Base-by-base conservation (phyloP, 2,797 vertebrate species). In the Danio aesculapii region DNA sequence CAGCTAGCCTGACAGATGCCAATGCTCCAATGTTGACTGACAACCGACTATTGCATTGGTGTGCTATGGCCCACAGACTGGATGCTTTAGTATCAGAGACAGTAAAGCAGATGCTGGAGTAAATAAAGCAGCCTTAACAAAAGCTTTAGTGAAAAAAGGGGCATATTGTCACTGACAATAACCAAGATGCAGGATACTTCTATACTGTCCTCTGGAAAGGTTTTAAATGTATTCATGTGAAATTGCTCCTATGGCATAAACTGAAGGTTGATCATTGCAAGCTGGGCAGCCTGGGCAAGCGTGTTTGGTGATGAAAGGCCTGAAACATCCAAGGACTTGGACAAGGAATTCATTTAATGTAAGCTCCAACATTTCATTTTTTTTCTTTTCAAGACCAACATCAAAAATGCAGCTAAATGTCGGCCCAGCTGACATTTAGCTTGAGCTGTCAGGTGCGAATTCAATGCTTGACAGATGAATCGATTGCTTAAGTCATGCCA, bases 361-460 rank as follows among this genome's bases (percentile, higher is more conserved):
- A 9, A 58, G 43, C 43, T 67, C 44, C 52, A 58, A 46, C 49
- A 13, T 30, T 19, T 47, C 19, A 39, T 68, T 77, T 30, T 68
- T 2, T 19, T 19, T 55, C 12, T 55, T 66, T 66, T 44, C 2
- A 43, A 55, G 13, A 10, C 17, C 17, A n/a, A 55, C 49, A 46
- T 9, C 41, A 76, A 66, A 68, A 16, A 21, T 57, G 5, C 19
- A 47, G 12, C 30, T 69, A 41, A 52, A 52, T 3, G 57, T 62
- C n/a, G 6, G 30, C 3, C 44, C 43, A n/a, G n/a, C n/a, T n/a
- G n/a, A n/a, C n/a, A n/a, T n/a, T n/a, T n/a, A n/a, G n/a, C n/a
- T n/a, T n/a, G n/a, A n/a, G n/a, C 68, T 63, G 47, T 49, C 55
- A 79, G 46, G 55, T 50, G 55, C 53, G 39, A 71, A 79, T 72